Evolutionary conservation across 2,888 invertebrate genomes (phyloP).

Genomic region (Eumerus sabulonum): DNA sequence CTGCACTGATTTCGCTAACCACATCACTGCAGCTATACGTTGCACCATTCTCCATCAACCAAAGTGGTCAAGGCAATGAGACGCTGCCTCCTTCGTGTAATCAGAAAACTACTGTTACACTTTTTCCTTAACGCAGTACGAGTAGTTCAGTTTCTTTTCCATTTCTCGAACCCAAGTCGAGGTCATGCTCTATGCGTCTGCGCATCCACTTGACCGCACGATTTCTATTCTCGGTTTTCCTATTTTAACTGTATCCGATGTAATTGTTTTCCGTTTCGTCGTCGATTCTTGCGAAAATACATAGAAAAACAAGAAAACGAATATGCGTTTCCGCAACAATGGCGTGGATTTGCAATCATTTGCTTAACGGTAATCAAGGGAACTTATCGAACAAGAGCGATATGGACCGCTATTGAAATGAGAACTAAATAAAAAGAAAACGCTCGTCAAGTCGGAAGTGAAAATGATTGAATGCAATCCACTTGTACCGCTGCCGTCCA

Average conservation of each 20-base stretch:
- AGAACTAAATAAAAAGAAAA: slow-evolving; percentile 19
- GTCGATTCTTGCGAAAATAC: slow-evolving; percentile 28
- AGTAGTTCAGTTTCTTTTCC: slow-evolving; percentile 34
- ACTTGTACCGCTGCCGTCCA: slow-evolving; percentile 7
- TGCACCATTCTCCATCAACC: neutral
- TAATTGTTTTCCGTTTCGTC: slow-evolving; percentile 32
- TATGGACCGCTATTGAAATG: slow-evolving; percentile 38
- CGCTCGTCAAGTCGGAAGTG: slow-evolving; percentile 55
- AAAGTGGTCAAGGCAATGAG: neutral
- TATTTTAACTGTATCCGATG: slow-evolving; percentile 58
- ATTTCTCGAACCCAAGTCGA: slow-evolving; percentile 37
- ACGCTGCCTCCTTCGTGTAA: slow-evolving; percentile 48
- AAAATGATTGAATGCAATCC: slow-evolving; percentile 54
- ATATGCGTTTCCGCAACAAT: slow-evolving; percentile 58
- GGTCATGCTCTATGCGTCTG: slow-evolving; percentile 48
- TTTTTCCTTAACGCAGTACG: slow-evolving; percentile 57
- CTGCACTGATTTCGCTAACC: too few species aligned
- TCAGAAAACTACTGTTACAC: slow-evolving; percentile 59
- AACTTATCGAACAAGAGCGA: slow-evolving; percentile 22
- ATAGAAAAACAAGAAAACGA: slow-evolving; percentile 45
- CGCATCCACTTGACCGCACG: slow-evolving; percentile 32
- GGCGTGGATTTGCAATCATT: slow-evolving; percentile 5
- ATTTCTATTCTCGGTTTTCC: slow-evolving; percentile 40
- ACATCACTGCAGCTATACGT: neutral
- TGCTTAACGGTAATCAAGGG: slow-evolving; percentile 59